Evolutionary conservation across 2,113 vertebrate species (phyloP), one percentile per base, ranked within the genome.

Genomic region (Pica pica): DNA sequence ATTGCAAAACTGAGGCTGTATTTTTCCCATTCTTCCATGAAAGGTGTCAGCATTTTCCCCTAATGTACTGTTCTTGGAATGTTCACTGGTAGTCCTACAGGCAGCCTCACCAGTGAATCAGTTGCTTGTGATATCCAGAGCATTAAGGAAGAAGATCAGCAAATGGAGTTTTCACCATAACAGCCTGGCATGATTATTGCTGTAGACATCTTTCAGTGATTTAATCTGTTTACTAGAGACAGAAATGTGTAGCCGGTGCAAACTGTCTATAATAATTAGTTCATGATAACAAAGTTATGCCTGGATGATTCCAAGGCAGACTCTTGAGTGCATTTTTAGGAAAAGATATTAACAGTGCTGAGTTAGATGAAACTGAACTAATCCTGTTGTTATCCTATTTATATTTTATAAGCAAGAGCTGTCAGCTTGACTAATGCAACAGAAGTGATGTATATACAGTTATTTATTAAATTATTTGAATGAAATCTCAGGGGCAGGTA

Each of bases 261-360:
- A 86, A 64, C 50, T 89, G 82, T 87, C 90, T 91, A 39, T 95
- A 96, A 92, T 81, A 95, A 94, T 97, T 96, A 96, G 91, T 87
- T 97, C 88, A 95, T 63, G 55, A 96, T 95, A 94, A 92, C 73
- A 85, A 86, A 96, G 89, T 88, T 96, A 95, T 91, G 92, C 80
- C 87, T 92, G 93, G 56, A n/a, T 94, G 93, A 96, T 90, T 91
- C 76, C 69, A 77, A 33, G 83, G 57, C 90, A 95, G 87, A 92
- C 74, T 92, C 35, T 87, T 89, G 83, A 94, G 55, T 92, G 65
- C 70, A 64, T 93, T 88, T 96, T 97, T 88, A 94, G 78, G 93
- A 82, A 74, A 91, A 94, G 81, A 93, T 82, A 97, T 95, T 91
- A 90, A 73, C 47, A 63, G 19, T 65, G 71, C 52, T 73, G 64